Base-by-base conservation (phyloP, 2,113 vertebrate genomes). In the Callithrix jacchus region DNA sequence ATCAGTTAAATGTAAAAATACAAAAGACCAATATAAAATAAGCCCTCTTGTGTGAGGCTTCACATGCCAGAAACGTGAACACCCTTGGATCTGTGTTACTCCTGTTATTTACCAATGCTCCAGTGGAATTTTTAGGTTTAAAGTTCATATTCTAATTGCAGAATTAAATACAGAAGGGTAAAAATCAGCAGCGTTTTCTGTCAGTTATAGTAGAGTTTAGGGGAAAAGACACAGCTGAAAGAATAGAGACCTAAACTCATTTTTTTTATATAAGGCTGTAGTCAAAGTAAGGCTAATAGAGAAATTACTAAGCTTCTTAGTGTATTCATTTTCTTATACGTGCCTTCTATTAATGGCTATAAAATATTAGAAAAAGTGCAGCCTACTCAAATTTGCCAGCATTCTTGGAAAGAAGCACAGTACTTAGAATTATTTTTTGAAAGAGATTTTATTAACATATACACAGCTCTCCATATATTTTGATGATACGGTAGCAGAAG, bases 141-240 rank as follows among this genome's bases (percentile, higher is more conserved):
- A 98, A 98, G 97, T 98, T 98, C 97, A 98, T 87, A 98, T 77
- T 96, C 94, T 98, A 98, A 98, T 92, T 96, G 93, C 84, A 97
- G 88, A 96, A 98, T 96, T 90, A 54, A 97, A 90, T 52, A 88
- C 52, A 95, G 52, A 91, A 94, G 23, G 58, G 37, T 88, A 45
- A 92, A 89, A 87, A 71, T 77, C n/a, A 68, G 47, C n/a, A 80
- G 49, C 32, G 49, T 95, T 58, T 52, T 10, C 42, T 17, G 18
- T 56, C 30, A 17, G 37, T 77, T 73, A 83, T 17, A 88, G 35
- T 12, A 92, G 14, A 74, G 20, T 74, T 87, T 81, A 85, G 73
- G 45, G 20, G 4, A 32, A 83, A 88, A 89, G 14, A 45, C 54
- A 68, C 27, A 68, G 5, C 61, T 94, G 42, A 64, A 66, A 81